Base-by-base conservation (phyloP, 2,113 vertebrate genomes). In the Sinocyclocheilus rhinocerous region DNA sequence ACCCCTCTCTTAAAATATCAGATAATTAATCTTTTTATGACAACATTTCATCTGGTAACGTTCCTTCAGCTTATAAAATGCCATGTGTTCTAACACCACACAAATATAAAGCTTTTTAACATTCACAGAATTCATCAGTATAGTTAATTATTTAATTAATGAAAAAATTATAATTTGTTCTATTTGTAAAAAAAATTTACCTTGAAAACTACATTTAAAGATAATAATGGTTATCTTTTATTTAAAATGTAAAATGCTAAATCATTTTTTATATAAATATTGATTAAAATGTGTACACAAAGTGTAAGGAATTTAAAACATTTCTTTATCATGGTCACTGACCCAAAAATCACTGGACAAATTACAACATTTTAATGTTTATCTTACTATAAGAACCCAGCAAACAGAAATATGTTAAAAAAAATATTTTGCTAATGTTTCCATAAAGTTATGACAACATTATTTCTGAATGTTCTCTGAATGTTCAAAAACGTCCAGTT, bases 301-400 rank as follows among this genome's bases (percentile, higher is more conserved):
- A 63, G n/a, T 65, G n/a, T 2, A 6, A 67, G 2, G 26, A 29
- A 26, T 24, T 13, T 6, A 29, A 15, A 15, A 24, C 22, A 29
- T 65, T 65, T 65, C 24, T 65, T 65, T 65, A 15, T 63, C n/a
- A 65, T 69, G 22, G 65, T 33, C 15, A 65, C 11, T 15, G 24
- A 67, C 63, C 4, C 24, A 67, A 69, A 67, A 69, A 33, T 33
- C 15, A 69, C 65, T 67, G 15, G 2, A 69, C 65, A 33, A 33
- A 69, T 7, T 1, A 18, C 24, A 26, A 61, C 24, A 59, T 11
- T 84, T 87, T 76, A 15, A 29, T 81, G 73, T 72, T 9, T 80
- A 50, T 83, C 82, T 50, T 50, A 75, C n/a, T 76, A 76, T 52
- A 76, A 57, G 18, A 57, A 16, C 18, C 52, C 16, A 57, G 16